Evolutionary conservation across 1,140 invertebrate species (phyloP).

Genomic region (Rhagoletis zephyria): DNA sequence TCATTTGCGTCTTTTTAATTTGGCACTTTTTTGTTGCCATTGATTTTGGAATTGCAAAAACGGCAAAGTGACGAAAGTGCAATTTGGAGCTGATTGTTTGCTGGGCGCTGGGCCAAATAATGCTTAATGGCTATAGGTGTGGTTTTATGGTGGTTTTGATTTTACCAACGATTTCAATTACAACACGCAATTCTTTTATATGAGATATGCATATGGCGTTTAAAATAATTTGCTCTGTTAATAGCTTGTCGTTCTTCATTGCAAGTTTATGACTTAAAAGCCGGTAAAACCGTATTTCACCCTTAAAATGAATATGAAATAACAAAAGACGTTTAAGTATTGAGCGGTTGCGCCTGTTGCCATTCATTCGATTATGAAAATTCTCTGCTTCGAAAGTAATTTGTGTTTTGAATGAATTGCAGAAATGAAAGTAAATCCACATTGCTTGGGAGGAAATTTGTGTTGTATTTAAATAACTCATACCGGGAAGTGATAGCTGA

Average conservation of each 20-base stretch:
- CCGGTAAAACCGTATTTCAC: background rate
- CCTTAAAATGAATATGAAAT: background rate
- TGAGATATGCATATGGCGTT: too few relatives aligned
- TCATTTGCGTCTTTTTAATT: background rate
- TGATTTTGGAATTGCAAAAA: background rate
- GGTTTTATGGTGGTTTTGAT: background rate
- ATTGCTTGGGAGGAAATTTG: background rate
- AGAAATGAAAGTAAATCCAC: constrained; percentile 5
- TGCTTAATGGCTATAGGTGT: background rate
- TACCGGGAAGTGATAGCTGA: background rate
- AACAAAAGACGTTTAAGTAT: background rate
- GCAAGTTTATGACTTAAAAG: too few relatives aligned
- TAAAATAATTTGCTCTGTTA: too few relatives aligned
- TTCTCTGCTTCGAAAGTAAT: constrained; percentile 35
- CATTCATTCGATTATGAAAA: background rate
- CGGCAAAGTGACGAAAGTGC: background rate
- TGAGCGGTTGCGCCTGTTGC: background rate
- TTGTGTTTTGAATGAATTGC: background rate
- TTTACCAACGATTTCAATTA: too few relatives aligned
- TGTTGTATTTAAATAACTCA: background rate
- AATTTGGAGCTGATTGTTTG: background rate
- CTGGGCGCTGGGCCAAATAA: too few relatives aligned
- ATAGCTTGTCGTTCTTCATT: background rate
- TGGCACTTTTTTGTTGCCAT: background rate
- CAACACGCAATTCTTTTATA: too few relatives aligned